phyloP scores from a whole-genome alignment of 2,113 vertebrate species.

The Aleadryas rufinucha region DNA sequence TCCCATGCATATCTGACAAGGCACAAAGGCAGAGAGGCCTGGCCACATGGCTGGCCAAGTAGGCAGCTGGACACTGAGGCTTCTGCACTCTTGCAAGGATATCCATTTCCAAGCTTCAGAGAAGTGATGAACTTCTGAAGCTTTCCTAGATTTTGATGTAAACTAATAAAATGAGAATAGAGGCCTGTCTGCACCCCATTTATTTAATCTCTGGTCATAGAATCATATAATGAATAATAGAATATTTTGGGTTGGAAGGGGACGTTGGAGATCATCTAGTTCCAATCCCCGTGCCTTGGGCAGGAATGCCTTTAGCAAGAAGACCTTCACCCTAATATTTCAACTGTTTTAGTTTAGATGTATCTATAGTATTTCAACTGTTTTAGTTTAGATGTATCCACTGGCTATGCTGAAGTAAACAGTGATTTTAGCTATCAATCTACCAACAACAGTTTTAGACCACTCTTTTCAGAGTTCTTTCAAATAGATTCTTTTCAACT shows the following conservation, averaged over 20 bases:
- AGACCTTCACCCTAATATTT: not conserved
- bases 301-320: not conserved
- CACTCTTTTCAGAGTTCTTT: not conserved
- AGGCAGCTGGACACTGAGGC: no score
- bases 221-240: not conserved
- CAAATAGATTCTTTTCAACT: not conserved
- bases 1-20: fast-evolving
- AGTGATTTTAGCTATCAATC: not conserved
- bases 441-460: not conserved
- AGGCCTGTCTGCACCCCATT: not conserved
- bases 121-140: not conserved
- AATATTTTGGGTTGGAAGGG: not conserved
- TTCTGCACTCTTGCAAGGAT: not conserved
- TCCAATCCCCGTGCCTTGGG: fast-evolving
- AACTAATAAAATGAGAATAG: not conserved
- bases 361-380: not conserved
- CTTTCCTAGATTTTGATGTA: not conserved
- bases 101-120: not conserved
- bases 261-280: not conserved
- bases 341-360: not conserved
- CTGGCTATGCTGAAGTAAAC: not conserved
- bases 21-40: not conserved
- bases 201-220: not conserved
- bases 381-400: not conserved
- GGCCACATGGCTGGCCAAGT: no score